A percentile compares a stretch with the other conserved stretches of the same genome.
Evolutionary conservation across 2,888 invertebrate genomes (phyloP).

Genomic region (Conchocele bisecta): DNA sequence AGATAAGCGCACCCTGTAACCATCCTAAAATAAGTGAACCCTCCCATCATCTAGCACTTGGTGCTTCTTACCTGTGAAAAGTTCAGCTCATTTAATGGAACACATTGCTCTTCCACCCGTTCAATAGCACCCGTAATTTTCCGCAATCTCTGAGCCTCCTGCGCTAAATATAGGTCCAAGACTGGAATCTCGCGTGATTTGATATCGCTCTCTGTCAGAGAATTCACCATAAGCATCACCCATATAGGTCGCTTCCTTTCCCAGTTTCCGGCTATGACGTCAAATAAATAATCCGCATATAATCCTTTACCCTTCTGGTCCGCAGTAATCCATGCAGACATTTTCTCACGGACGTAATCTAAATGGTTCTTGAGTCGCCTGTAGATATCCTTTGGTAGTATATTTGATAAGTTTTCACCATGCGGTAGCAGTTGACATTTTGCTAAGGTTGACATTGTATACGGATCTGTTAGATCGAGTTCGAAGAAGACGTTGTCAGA

Average conservation of each 20-base stretch:
- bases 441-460: conserved; percentile 83
- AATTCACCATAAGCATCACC: conserved; percentile 85
- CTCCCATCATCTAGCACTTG: too few species aligned
- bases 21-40: too few species aligned
- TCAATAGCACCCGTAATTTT: conserved; percentile 85
- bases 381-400: conserved; percentile 83
- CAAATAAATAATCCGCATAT: conserved; percentile 84
- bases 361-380: conserved; percentile 83
- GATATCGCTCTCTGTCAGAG: conserved; percentile 84
- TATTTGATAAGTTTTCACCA: conserved; percentile 79
- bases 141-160: conserved; percentile 83
- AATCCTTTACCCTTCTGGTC: conserved; percentile 82
- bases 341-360: conserved; percentile 82
- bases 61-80: conserved; percentile 83
- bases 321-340: conserved; percentile 83
- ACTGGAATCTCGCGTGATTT: conserved; percentile 84
- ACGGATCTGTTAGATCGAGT: conserved; percentile 84
- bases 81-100: conserved; percentile 84
- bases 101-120: conserved; percentile 85
- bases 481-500: conserved; percentile 85
- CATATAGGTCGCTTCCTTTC: conserved; percentile 85
- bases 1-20: too few species aligned
- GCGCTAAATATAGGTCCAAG: conserved; percentile 85
- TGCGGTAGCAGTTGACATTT: conserved; percentile 84
- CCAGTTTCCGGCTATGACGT: conserved; percentile 84